Conservation (phyloP, 2,113 vertebrate genomes). For the Heterotilapia buettikoferi region DNA sequence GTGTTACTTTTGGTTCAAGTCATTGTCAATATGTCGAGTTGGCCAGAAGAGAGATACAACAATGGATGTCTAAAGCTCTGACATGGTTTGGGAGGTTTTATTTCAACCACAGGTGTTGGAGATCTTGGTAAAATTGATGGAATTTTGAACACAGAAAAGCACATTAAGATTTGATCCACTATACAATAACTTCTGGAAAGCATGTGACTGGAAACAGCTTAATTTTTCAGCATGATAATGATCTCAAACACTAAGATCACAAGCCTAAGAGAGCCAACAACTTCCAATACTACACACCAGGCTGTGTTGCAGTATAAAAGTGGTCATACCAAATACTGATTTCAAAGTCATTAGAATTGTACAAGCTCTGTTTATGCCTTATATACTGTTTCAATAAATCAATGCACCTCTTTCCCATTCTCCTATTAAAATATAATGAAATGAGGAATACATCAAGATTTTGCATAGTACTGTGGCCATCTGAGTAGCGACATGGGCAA, state of each 20-base stretch:
- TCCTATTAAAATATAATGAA: background rate
- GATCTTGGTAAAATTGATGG: background rate
- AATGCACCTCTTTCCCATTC: background rate
- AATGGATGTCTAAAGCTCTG: background rate
- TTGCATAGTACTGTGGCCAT: background rate
- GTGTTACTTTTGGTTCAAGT: background rate
- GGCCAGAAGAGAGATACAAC: background rate
- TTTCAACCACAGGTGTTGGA: background rate
- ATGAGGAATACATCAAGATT: background rate
- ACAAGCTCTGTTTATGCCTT: background rate
- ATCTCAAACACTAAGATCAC: background rate
- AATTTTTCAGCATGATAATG: background rate
- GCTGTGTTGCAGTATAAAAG: background rate
- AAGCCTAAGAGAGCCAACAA: background rate
- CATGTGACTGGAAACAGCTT: background rate
- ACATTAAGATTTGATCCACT: background rate
- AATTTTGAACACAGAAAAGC: background rate
- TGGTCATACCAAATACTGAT: background rate
- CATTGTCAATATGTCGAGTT: background rate
- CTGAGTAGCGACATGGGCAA: rapidly evolving
- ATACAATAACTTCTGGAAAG: background rate
- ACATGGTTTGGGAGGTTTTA: background rate
- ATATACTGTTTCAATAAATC: background rate
- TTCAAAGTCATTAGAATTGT: background rate
- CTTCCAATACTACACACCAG: background rate